Evolutionary conservation across 2,888 invertebrate species (phyloP), one percentile per base, ranked within the genome.

Genomic region (Biston betularia): DNA sequence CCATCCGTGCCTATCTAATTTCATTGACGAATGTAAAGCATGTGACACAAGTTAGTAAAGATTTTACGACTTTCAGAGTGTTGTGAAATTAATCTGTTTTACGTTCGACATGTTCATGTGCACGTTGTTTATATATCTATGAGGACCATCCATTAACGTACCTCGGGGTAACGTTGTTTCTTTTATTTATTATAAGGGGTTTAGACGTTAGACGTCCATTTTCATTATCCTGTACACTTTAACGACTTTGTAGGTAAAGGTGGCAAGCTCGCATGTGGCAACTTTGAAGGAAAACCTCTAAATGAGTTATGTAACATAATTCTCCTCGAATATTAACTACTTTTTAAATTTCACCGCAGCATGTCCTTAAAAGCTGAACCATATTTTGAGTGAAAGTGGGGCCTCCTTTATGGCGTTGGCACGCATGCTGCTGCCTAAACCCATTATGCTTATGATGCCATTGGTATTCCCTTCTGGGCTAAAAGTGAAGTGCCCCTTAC

Each of bases 301-400:
- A 57, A 44, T 24, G 3, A 24, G 24, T 38, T 15, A 65, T 63
- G 59, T 74, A 63, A 60, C 57, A n/a, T 64, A 62, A 70, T 70
- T 66, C 59, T n/a, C 63, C 33, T 70, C 73, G 66, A 78, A 76
- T 75, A 72, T 70, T 63, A 76, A 75, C 57, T 40, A 70, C 69
- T 74, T 75, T 74, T 68, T 61, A 69, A 77, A 71, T 73, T 74
- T 70, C 68, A 69, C 70, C 73, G 61, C 72, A 66, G 74, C 55
- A 69, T 69, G 72, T 75, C 78, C 77, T 79, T 81, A 77, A 78
- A 81, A 77, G 76, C 76, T 76, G 73, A 78, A 70, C 78, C 78
- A 81, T 82, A 83, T 79, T 76, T 81, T 69, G 76, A 86, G 89
- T 84, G 89, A 89, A 89, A 89, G 89, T 84, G 77, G n/a, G 67